Conservation (phyloP, 2,888 invertebrate genomes). For the Lasioglossum oenotherae region DNA sequence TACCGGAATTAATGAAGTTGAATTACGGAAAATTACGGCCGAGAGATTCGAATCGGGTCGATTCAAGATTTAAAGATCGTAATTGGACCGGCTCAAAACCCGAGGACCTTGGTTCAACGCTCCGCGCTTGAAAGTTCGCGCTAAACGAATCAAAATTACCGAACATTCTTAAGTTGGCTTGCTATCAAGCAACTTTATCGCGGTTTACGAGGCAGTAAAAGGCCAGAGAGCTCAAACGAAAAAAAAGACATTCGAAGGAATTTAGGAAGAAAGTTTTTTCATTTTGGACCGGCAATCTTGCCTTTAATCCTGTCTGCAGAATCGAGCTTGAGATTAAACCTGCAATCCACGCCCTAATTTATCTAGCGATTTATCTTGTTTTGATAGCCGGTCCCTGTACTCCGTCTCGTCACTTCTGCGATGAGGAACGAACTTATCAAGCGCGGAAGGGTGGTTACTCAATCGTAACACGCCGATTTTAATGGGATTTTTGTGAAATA, state of each 20-base stretch:
- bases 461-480: too few species aligned
- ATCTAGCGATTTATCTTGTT: conserved; percentile 21
- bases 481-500: too few species aligned
- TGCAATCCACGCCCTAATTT: conserved; percentile 19
- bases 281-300: conserved; percentile 33
- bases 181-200: conserved; percentile 21
- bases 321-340: conserved; percentile 19
- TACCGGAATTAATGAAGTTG: neutral
- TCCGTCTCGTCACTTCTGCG: neutral
- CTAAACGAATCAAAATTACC: conserved; percentile 11
- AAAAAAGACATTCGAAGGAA: conserved; percentile 5
- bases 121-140: neutral
- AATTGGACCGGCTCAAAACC: neutral
- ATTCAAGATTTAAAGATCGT: neutral
- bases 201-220: conserved; percentile 31
- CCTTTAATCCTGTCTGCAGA: conserved; percentile 12
- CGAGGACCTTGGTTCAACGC: neutral
- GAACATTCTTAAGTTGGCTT: conserved; percentile 9
- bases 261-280: conserved; percentile 45
- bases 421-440: neutral
- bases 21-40: neutral
- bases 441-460: too few species aligned
- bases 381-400: neutral
- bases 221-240: neutral
- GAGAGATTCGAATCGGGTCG: neutral